Conservation (phyloP, 2,113 vertebrate species). For the Tachycineta bicolor region DNA sequence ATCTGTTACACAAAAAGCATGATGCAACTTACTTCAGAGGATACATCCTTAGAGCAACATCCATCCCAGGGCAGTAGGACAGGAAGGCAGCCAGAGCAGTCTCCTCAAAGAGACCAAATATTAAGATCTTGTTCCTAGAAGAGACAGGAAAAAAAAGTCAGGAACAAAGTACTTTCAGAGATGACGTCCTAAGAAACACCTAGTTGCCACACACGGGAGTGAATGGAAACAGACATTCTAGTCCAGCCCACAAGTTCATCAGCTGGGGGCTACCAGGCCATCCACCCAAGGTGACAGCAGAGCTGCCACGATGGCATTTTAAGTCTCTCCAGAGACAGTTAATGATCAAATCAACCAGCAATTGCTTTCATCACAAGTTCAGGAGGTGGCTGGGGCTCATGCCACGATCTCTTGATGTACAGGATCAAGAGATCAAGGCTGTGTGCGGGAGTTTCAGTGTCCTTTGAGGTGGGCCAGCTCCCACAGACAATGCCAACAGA, state of each 20-base stretch:
- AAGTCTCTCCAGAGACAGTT: not conserved
- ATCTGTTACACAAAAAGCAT: not conserved
- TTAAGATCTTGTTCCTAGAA: conserved; percentile 84
- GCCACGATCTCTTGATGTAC: not conserved
- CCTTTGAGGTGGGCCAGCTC: not conserved
- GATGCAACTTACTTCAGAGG: conserved; percentile 80
- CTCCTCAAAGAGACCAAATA: conserved; percentile 86
- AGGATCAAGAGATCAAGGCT: not conserved
- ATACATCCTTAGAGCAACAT: conserved; percentile 84
- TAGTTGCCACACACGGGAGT: not conserved
- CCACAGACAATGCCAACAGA: not conserved
- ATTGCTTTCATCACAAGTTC: not conserved
- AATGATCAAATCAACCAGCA: not conserved
- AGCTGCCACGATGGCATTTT: not conserved
- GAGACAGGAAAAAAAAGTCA: not conserved
- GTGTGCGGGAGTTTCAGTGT: not conserved
- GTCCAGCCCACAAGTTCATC: not conserved
- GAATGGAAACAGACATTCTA: not conserved
- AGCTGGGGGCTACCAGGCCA: not conserved
- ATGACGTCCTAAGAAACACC: not conserved
- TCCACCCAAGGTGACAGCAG: not conserved
- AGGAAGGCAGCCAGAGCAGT: conserved; percentile 84
- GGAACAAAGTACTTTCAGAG: not conserved
- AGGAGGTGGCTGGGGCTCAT: not conserved
- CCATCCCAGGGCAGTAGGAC: conserved; percentile 86